phyloP scores from a whole-genome alignment of 2,113 vertebrate genomes.

The Grantiella picta region DNA sequence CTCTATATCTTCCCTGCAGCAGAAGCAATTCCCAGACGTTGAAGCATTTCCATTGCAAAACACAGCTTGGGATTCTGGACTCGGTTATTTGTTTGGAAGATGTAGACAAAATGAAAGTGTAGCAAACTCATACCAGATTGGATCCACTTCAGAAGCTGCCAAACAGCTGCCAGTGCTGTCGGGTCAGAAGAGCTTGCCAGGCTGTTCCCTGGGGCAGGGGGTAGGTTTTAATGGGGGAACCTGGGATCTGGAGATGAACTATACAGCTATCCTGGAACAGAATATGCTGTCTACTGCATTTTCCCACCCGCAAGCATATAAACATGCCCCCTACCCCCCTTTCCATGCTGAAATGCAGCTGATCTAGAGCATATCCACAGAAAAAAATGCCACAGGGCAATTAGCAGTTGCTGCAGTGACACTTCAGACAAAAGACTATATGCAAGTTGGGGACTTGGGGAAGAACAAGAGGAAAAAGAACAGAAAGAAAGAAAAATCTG shows the following conservation, averaged over 20 bases:
- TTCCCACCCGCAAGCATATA: not conserved
- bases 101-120: slow-evolving; percentile 67
- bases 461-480: not conserved
- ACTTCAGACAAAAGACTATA: not conserved
- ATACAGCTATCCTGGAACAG: slow-evolving; percentile 20
- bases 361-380: not conserved
- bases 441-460: not conserved
- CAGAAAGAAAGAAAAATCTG: not conserved
- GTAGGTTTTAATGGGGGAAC: slow-evolving; percentile 50
- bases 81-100: slow-evolving; percentile 59
- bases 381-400: not conserved
- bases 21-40: slow-evolving; percentile 61
- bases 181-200: slow-evolving; percentile 63
- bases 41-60: slow-evolving; percentile 66
- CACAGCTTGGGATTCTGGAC: slow-evolving; percentile 70
- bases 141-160: slow-evolving; percentile 69
- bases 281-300: slow-evolving; percentile 50
- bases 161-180: slow-evolving; percentile 68
- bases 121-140: slow-evolving; percentile 73
- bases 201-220: slow-evolving; percentile 44
- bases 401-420: slow-evolving; percentile 18
- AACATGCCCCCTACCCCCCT: not conserved
- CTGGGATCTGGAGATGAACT: slow-evolving; percentile 44
- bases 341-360: slow-evolving; percentile 24
- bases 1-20: slow-evolving; percentile 36